Evolutionary conservation across 2,113 vertebrate genomes (phyloP).

Genomic region (Actenoides hombroni): DNA sequence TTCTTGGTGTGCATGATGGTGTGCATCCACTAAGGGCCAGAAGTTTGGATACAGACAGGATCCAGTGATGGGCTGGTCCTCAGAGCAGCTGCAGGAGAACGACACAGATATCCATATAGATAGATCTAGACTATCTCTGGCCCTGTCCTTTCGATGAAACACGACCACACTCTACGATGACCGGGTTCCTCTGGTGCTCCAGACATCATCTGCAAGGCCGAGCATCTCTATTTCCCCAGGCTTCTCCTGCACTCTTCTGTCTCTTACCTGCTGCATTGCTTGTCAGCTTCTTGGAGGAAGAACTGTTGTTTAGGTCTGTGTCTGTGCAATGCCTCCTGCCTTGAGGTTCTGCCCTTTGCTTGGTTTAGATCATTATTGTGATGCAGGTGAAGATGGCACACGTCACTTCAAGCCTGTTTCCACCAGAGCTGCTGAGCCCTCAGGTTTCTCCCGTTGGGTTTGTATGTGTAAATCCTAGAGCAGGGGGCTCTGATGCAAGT

Average conservation of each 20-base stretch:
- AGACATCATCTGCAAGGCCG: neutral
- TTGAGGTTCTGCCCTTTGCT: neutral
- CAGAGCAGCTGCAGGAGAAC: neutral
- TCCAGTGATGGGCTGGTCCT: neutral
- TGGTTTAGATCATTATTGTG: neutral
- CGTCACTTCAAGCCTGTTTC: neutral
- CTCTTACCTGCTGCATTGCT: neutral
- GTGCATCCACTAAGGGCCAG: neutral
- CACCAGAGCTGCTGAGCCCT: neutral
- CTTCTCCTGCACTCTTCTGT: neutral
- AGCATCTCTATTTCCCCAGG: neutral
- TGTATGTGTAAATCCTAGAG: neutral
- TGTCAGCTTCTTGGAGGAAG: neutral
- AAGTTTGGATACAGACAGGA: neutral
- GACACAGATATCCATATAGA: neutral
- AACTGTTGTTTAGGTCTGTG: neutral
- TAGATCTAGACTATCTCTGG: neutral
- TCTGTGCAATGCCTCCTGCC: neutral
- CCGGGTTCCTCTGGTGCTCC: neutral
- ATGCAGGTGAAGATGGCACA: neutral
- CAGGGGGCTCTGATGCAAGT: neutral
- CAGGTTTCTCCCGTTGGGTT: neutral
- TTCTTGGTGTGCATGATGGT: neutral
- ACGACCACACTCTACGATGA: fast-evolving
- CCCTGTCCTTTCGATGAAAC: neutral